These are phyloP conservation scores for Dichetophora obliterata DNA, from an alignment of 2,888 invertebrate species.

Conservation along the genomic window DNA sequence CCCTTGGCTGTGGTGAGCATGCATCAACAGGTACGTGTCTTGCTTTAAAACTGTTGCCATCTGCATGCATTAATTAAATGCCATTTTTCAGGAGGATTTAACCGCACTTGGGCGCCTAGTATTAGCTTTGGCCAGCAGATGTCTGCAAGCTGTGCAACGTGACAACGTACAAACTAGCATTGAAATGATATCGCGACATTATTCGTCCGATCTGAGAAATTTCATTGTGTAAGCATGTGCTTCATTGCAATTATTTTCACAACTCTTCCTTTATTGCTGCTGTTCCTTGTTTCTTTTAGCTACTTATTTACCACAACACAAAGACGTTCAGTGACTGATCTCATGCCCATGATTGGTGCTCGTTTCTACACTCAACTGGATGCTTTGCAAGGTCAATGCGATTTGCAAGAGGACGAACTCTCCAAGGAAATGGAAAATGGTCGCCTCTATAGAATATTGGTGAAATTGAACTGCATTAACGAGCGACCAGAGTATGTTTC, in stretches of 20 bases:
- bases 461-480: slow-evolving; percentile 93
- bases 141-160: slow-evolving; percentile 85
- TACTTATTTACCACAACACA: slow-evolving; percentile 79
- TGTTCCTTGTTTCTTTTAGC: slow-evolving; percentile 70
- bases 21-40: slow-evolving; percentile 74
- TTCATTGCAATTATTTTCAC: neutral
- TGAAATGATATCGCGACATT: slow-evolving; percentile 89
- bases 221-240: slow-evolving; percentile 83
- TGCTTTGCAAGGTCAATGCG: slow-evolving; percentile 87
- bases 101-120: slow-evolving; percentile 91
- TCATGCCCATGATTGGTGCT: slow-evolving; percentile 99
- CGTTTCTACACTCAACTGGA: slow-evolving; percentile 97
- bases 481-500: slow-evolving; percentile 92
- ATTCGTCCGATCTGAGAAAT: slow-evolving; percentile 94
- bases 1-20: slow-evolving; percentile 78
- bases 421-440: slow-evolving; percentile 96
- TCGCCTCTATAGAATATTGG: slow-evolving; percentile 88
- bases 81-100: slow-evolving; percentile 80
- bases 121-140: slow-evolving; percentile 93
- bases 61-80: no score
- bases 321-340: slow-evolving; percentile 89
- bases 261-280: neutral
- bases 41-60: neutral
- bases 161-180: slow-evolving; percentile 91
- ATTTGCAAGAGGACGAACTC: slow-evolving; percentile 90